These are phyloP conservation scores for Sebastes melanostomus DNA, from an alignment of 2,797 vertebrate genomes.

Conservation along the genomic window DNA sequence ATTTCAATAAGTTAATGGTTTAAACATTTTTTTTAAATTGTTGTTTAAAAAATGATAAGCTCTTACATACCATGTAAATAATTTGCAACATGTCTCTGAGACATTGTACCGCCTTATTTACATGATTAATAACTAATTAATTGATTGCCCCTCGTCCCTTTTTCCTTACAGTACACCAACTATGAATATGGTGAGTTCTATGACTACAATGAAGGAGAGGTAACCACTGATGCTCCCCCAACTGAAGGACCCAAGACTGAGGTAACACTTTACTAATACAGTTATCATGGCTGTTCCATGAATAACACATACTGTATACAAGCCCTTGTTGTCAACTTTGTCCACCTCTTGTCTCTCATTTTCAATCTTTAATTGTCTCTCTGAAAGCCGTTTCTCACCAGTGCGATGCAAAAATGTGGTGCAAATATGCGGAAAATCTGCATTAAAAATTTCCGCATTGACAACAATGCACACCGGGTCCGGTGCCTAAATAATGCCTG, in stretches of 20 bases:
- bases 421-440: no score
- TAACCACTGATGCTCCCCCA: constrained; percentile 85
- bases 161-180: constrained; percentile 87
- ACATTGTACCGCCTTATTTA: constrained; percentile 49
- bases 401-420: no score
- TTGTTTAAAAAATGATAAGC: not conserved
- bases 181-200: constrained; percentile 91
- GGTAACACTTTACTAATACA: constrained; percentile 81
- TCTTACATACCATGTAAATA: constrained; percentile 62
- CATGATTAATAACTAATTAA: constrained; percentile 67
- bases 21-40: not conserved
- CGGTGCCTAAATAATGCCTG: no score
- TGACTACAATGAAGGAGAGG: constrained; percentile 91
- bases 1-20: not conserved
- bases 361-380: not conserved
- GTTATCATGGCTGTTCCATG: constrained; percentile 14
- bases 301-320: not conserved
- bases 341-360: not conserved
- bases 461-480: no score
- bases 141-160: constrained; percentile 43
- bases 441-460: no score
- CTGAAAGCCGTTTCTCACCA: no score
- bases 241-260: constrained; percentile 86
- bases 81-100: constrained; percentile 24
- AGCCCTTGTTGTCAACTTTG: not conserved